A percentile compares a stretch with the other conserved stretches of the same genome.
Evolutionary conservation across 2,113 vertebrate genomes (phyloP).

Genomic region (Spizaetus ornatus): DNA sequence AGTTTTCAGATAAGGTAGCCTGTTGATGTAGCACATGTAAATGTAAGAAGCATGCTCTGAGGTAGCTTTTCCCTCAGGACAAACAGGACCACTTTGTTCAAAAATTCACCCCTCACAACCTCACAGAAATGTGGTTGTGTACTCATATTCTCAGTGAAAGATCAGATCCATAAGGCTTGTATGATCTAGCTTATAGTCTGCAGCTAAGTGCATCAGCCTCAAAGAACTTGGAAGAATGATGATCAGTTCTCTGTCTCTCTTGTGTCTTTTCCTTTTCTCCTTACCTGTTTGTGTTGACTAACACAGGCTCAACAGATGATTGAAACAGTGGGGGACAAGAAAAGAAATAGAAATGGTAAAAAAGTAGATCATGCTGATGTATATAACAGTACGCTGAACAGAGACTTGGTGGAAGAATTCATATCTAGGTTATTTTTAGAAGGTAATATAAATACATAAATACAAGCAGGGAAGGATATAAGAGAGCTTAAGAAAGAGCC

Average conservation of each 20-base stretch:
- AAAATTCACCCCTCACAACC: background rate
- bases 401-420: background rate
- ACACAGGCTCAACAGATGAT: background rate
- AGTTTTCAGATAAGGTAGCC: background rate
- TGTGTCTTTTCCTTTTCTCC: background rate
- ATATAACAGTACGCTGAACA: background rate
- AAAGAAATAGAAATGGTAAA: background rate
- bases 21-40: background rate
- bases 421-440: background rate
- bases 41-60: background rate
- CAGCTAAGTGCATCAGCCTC: background rate
- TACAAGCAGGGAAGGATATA: background rate
- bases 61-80: background rate
- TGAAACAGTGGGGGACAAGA: background rate
- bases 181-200: background rate
- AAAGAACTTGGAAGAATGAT: background rate
- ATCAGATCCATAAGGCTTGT: background rate
- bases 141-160: background rate
- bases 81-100: background rate
- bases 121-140: background rate
- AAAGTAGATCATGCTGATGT: background rate
- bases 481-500: background rate
- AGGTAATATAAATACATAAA: background rate
- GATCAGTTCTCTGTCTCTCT: background rate
- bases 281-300: background rate